Evolutionary conservation across 2,797 vertebrate species (phyloP).

Genomic region (Bradypodion ventrale): DNA sequence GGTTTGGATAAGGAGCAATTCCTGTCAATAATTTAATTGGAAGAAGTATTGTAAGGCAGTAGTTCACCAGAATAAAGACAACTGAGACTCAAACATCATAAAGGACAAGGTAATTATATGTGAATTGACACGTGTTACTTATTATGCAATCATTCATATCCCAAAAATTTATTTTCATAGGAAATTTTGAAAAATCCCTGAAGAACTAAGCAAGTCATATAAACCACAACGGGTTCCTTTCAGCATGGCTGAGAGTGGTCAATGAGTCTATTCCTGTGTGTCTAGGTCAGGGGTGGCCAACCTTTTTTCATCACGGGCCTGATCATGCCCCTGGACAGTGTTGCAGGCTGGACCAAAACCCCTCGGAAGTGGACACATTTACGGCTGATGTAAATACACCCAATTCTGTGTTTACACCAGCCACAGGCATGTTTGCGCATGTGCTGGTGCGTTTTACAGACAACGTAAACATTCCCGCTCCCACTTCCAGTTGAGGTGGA

Average conservation of each 20-base stretch:
- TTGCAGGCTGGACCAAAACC: too few relatives aligned
- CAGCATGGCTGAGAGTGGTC: slow-evolving; percentile 73
- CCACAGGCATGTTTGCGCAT: too few relatives aligned
- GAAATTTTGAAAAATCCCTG: slow-evolving; percentile 78
- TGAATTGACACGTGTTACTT: slow-evolving; percentile 78
- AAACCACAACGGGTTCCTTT: slow-evolving; percentile 82
- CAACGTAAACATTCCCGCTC: too few relatives aligned
- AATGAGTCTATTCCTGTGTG: slow-evolving; percentile 62
- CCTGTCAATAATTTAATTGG: slow-evolving; percentile 62
- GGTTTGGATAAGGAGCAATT: neutral
- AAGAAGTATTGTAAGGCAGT: slow-evolving; percentile 60
- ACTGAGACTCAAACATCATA: slow-evolving; percentile 68
- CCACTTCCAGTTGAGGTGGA: too few relatives aligned
- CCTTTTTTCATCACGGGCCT: too few relatives aligned
- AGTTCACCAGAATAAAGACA: slow-evolving; percentile 66
- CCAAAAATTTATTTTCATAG: slow-evolving; percentile 82
- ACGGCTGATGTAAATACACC: too few relatives aligned
- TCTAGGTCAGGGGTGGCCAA: too few relatives aligned
- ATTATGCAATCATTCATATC: slow-evolving; percentile 81
- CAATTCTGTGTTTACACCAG: too few relatives aligned
- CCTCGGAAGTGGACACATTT: too few relatives aligned
- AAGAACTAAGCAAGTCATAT: slow-evolving; percentile 77
- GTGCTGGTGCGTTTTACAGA: too few relatives aligned
- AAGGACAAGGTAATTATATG: slow-evolving; percentile 75
- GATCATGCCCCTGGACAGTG: too few relatives aligned